Conservation (phyloP, 1,140 invertebrate species). For the Mercenaria mercenaria region DNA sequence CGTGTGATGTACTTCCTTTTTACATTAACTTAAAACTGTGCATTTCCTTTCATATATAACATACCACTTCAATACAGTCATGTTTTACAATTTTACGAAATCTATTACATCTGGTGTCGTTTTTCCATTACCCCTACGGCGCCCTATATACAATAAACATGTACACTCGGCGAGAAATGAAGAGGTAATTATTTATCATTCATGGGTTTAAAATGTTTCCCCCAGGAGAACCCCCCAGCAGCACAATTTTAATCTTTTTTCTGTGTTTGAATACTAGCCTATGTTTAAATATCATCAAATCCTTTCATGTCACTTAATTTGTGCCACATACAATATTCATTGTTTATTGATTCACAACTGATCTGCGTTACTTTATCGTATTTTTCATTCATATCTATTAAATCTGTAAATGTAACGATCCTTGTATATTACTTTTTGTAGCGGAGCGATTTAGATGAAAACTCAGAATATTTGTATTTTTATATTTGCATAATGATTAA, state of each 20-base stretch:
- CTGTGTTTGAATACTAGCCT: background rate
- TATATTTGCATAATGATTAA: no score
- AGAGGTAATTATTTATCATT: conserved; percentile 61
- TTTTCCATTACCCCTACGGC: background rate
- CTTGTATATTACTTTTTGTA: no score
- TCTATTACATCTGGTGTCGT: conserved; percentile 46
- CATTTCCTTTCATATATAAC: background rate
- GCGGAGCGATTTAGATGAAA: no score
- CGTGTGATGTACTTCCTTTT: background rate
- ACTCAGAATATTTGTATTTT: no score
- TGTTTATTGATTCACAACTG: conserved; percentile 37
- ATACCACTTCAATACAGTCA: background rate
- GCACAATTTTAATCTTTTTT: conserved; percentile 34
- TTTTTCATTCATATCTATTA: conserved; percentile 10
- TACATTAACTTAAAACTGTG: background rate
- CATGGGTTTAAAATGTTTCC: conserved; percentile 47
- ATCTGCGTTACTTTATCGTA: background rate
- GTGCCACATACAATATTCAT: conserved; percentile 55
- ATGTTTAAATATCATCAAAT: conserved; percentile 20
- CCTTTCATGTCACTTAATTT: conserved; percentile 29
- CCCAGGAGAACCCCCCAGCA: conserved; percentile 3
- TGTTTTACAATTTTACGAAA: conserved; percentile 11
- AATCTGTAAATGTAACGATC: background rate
- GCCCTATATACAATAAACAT: conserved; percentile 44
- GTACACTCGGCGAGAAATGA: conserved; percentile 38